These are phyloP conservation scores for Tuta absoluta DNA, from an alignment of 2,888 invertebrate genomes.

Conservation along the genomic window DNA sequence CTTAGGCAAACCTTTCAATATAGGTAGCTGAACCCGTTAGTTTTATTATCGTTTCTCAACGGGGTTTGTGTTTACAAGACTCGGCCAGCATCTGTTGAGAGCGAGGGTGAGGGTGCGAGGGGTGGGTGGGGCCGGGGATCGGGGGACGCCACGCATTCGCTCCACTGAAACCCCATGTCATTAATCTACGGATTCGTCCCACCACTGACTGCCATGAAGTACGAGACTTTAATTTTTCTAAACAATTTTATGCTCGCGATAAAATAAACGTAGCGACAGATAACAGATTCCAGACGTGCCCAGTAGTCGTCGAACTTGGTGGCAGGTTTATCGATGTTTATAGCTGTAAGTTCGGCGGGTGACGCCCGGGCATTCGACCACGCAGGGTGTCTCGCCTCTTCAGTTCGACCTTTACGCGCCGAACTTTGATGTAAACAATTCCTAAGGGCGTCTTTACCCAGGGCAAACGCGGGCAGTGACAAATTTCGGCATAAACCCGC, in stretches of 20 bases:
- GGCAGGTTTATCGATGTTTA: constrained; percentile 27
- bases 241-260: constrained; percentile 4
- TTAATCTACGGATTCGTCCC: constrained; percentile 43
- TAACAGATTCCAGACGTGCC: constrained; percentile 14
- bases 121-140: constrained; percentile 35
- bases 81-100: constrained; percentile 58
- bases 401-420: constrained; percentile 15
- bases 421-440: constrained; percentile 14
- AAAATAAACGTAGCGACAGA: constrained; percentile 15
- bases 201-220: constrained; percentile 10
- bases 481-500: constrained; percentile 6
- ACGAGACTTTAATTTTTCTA: constrained; percentile 11
- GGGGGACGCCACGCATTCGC: constrained; percentile 43
- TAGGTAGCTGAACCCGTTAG: constrained; percentile 28
- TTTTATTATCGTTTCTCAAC: constrained; percentile 44
- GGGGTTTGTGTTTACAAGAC: constrained; percentile 58
- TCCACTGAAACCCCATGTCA: constrained; percentile 43
- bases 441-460: constrained; percentile 8
- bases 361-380: background rate
- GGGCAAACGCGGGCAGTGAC: constrained; percentile 8
- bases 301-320: constrained; percentile 27
- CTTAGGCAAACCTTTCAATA: background rate
- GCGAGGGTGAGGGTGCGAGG: constrained; percentile 35
- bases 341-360: constrained; percentile 7
- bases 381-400: constrained; percentile 16